Evolutionary conservation across 2,113 vertebrate genomes (phyloP), one percentile per base, ranked within the genome.

Genomic region (Perccottus glenii): DNA sequence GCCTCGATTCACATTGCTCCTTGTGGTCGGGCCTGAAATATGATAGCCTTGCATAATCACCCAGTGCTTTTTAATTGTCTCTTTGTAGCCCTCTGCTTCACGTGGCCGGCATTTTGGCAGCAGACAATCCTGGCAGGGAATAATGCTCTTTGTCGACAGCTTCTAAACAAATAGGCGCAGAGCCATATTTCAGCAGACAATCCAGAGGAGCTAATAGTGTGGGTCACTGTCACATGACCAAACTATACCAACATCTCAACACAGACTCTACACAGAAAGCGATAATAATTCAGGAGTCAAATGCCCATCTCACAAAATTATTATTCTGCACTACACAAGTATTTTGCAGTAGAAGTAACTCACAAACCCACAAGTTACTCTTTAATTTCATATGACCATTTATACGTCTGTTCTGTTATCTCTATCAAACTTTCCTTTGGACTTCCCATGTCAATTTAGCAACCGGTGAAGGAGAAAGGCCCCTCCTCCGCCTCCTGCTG

Each of bases 51-150:
- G 64, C 55, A 36, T 80, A 75, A 81, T 66, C 66, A 84, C 60
- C 50, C 61, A 7, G 16, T 67, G 52, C 62, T 75, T 71, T 55
- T 77, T 85, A 81, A 90, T 84, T 75, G 75, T 71, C 55, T 73
- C 63, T 77, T 73, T 78, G 80, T 74, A 64, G 43, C 67, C 61
- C 48, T 42, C 42, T 36, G 36, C 60, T 73, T 86, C 61, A 49
- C 49, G 66, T 36, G 58, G 60, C 55, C 67, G 36, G 73, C 47
- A 14, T 58, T 75, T 76, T 80, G 70, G 66, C 72, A 67, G 73
- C 36, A 15, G 14, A 47, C 49, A 19, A 15, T 64, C 50, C 32
- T 75, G 82, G 57, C 53, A 51, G 50, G 11, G 68, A 59, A 67
- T 36, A 45, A 47, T 4, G 11, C 62, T 69, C 32, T 8, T 53